A percentile compares a stretch with the other conserved stretches of the same genome.
Conservation (phyloP, 2,888 invertebrate species). For the Ommatoiulus sabulosus region DNA sequence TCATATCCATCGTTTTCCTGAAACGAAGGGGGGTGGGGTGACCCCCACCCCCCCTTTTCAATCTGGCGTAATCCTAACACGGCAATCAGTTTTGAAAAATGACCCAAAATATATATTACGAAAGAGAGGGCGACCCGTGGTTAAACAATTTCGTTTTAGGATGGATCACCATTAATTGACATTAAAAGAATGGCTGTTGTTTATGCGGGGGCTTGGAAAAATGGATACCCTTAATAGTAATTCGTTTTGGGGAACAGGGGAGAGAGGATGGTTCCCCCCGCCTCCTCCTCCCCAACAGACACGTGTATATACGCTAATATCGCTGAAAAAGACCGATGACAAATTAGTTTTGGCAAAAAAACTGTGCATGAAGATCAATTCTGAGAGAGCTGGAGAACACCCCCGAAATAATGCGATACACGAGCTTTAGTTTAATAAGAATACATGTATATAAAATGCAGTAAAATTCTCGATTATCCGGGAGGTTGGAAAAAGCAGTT, state of each 20-base stretch:
- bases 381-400: too few relatives aligned
- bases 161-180: constrained; percentile 43
- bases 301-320: not conserved
- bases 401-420: too few relatives aligned
- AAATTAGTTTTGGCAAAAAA: not conserved
- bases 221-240: too few relatives aligned
- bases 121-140: constrained; percentile 15
- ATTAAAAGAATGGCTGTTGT: constrained; percentile 41
- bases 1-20: not conserved
- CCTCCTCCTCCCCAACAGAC: not conserved
- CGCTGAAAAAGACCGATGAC: not conserved
- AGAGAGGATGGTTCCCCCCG: not conserved
- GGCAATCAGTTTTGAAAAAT: constrained; percentile 39
- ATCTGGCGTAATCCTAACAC: not conserved
- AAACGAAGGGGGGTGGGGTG: not conserved
- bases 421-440: too few relatives aligned
- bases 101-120: not conserved
- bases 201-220: not conserved
- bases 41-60: not conserved
- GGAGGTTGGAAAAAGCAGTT: too few relatives aligned
- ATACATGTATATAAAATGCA: too few relatives aligned
- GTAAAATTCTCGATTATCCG: too few relatives aligned
- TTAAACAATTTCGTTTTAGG: constrained; percentile 27
- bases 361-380: not conserved
- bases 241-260: constrained; percentile 7